Evolutionary conservation across 2,113 vertebrate genomes (phyloP).

Genomic region (Petrocephalus microphthalmus): DNA sequence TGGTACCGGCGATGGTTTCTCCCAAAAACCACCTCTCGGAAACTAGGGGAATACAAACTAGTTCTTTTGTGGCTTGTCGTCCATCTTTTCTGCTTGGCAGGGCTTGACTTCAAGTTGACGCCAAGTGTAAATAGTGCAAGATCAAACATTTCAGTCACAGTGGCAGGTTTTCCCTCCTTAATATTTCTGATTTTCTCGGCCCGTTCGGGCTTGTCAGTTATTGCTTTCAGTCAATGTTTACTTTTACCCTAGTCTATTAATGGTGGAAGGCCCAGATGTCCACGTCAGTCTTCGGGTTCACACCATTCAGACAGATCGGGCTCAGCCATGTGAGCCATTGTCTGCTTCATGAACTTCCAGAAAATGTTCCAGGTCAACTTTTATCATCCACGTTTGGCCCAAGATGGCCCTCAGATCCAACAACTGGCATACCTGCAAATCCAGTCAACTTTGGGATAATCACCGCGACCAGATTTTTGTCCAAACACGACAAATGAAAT

Average conservation of each 20-base stretch:
- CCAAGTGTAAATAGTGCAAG: not conserved
- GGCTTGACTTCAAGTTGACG: not conserved
- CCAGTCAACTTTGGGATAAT: not conserved
- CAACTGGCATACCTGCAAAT: not conserved
- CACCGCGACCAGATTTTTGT: not conserved
- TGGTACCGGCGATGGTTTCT: not conserved
- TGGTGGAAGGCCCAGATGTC: not conserved
- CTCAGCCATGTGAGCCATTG: not conserved
- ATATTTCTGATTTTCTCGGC: not conserved
- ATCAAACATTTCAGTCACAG: not conserved
- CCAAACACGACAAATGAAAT: not conserved
- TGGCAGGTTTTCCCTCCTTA: not conserved
- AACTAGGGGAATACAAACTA: not conserved
- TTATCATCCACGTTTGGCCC: not conserved
- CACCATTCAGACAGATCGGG: not conserved
- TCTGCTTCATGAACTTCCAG: not conserved
- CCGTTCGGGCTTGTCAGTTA: not conserved
- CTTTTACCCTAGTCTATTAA: not conserved
- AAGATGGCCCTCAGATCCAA: not conserved
- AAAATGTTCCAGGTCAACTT: not conserved
- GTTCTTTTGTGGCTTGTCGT: not conserved
- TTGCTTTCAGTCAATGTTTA: not conserved
- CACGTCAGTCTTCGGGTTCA: not conserved
- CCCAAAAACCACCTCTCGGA: not conserved
- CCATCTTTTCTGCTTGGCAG: not conserved